Evolutionary conservation across 2,113 vertebrate genomes (phyloP).

Genomic region (Rhombomys opimus): DNA sequence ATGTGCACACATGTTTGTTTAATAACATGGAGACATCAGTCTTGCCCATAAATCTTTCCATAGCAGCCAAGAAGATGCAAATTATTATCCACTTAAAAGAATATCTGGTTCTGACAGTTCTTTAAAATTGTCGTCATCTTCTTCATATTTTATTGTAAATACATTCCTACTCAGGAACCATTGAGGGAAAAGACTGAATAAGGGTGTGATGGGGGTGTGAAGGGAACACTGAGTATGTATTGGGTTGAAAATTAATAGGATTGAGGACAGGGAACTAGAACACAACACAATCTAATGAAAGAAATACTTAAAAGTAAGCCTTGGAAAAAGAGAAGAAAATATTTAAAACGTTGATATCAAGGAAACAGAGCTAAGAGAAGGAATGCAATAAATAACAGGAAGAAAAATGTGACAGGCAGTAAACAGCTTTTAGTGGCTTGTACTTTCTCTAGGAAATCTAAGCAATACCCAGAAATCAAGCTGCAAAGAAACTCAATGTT

Average conservation of each 20-base stretch:
- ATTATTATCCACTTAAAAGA: neutral
- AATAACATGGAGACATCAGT: neutral
- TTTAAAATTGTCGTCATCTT: neutral
- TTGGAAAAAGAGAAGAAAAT: neutral
- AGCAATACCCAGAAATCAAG: constrained; percentile 3
- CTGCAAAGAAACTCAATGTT: neutral
- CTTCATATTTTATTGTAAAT: neutral
- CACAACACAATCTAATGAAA: neutral
- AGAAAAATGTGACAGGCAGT: neutral
- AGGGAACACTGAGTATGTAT: neutral
- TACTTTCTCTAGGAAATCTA: constrained; percentile 35
- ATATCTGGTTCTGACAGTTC: neutral
- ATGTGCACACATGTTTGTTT: neutral
- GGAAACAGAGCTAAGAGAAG: neutral
- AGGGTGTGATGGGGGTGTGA: neutral
- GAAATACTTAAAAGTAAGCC: neutral
- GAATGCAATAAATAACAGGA: neutral
- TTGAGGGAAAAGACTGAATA: neutral
- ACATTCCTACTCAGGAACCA: neutral
- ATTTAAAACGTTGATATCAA: neutral
- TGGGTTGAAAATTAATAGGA: neutral
- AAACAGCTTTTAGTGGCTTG: neutral
- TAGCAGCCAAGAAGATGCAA: neutral
- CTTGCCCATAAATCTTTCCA: neutral
- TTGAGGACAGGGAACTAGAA: neutral